phyloP scores from a whole-genome alignment of 2,797 vertebrate genomes.

The Melanogrammus aeglefinus region DNA sequence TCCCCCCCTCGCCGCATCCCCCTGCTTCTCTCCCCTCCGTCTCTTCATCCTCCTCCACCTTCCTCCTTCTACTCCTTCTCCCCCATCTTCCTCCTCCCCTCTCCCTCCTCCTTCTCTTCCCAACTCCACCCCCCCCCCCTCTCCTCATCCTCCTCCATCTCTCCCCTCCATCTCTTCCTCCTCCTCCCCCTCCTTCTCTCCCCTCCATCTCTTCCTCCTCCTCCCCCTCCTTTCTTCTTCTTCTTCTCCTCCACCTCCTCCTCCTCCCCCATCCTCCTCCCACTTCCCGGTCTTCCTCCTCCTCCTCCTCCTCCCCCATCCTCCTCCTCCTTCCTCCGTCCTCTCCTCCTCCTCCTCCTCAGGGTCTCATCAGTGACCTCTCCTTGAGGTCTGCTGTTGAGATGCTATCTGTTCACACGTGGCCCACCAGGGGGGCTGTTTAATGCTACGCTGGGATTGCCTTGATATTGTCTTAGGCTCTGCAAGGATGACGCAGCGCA shows the following conservation, averaged over 20 bases:
- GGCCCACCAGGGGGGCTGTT: slow-evolving; percentile 64
- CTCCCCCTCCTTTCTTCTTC: not conserved
- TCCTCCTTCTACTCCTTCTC: not conserved
- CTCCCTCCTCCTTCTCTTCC: no score
- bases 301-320: no score
- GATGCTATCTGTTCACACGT: slow-evolving; percentile 64
- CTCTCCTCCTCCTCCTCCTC: slow-evolving; percentile 25
- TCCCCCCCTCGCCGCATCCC: not conserved
- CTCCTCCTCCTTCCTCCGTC: no score
- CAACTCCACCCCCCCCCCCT: no score
- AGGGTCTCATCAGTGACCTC: slow-evolving; percentile 70
- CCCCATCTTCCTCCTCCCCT: not conserved
- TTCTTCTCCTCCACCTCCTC: no score
- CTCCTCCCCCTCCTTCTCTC: no score
- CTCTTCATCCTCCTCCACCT: not conserved
- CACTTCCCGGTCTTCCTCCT: no score
- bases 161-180: no score
- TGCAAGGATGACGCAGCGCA: slow-evolving; percentile 31
- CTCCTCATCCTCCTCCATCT: not conserved
- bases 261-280: no score
- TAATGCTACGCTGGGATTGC: slow-evolving; percentile 73
- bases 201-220: not conserved
- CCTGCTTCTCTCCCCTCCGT: no score
- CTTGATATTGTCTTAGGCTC: slow-evolving; percentile 69
- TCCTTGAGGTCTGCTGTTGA: slow-evolving; percentile 54